Evolutionary conservation across 2,888 invertebrate species (phyloP).

Genomic region (Tetrapedia diversipes): DNA sequence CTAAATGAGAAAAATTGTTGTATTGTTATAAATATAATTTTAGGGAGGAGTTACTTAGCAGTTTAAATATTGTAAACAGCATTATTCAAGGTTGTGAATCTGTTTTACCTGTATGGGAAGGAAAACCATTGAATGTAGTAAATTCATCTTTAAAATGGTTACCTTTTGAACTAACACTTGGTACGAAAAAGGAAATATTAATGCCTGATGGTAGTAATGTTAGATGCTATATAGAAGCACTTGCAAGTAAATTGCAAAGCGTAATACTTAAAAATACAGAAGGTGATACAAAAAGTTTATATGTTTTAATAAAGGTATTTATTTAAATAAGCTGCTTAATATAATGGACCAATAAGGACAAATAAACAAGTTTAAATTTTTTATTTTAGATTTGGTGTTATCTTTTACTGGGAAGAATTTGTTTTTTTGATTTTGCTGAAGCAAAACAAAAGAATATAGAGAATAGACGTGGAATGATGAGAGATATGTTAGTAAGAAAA

Average conservation of each 20-base stretch:
- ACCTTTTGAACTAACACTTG: slow-evolving; percentile 76
- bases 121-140: slow-evolving; percentile 81
- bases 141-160: slow-evolving; percentile 83
- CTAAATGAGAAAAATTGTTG: background rate
- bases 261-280: slow-evolving; percentile 87
- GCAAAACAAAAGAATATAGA: slow-evolving; percentile 87
- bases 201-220: slow-evolving; percentile 89
- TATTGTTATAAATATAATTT: slow-evolving; percentile 55
- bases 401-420: slow-evolving; percentile 85
- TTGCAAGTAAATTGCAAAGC: slow-evolving; percentile 86
- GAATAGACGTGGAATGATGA: slow-evolving; percentile 86
- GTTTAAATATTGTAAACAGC: slow-evolving; percentile 88
- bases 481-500: slow-evolving; percentile 87
- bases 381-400: slow-evolving; percentile 87
- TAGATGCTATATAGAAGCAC: slow-evolving; percentile 85
- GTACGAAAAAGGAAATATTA: slow-evolving; percentile 79
- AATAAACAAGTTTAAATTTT: slow-evolving; percentile 17
- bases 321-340: background rate
- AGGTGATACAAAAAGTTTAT: slow-evolving; percentile 91
- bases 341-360: background rate
- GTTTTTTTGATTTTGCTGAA: slow-evolving; percentile 85
- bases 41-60: slow-evolving; percentile 88
- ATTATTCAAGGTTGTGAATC: slow-evolving; percentile 86
- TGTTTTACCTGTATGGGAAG: slow-evolving; percentile 89
- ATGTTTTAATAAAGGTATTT: slow-evolving; percentile 83